Conservation (phyloP, 37 sponge, comb jelly and placozoan species). For the Geodia barretti region DNA sequence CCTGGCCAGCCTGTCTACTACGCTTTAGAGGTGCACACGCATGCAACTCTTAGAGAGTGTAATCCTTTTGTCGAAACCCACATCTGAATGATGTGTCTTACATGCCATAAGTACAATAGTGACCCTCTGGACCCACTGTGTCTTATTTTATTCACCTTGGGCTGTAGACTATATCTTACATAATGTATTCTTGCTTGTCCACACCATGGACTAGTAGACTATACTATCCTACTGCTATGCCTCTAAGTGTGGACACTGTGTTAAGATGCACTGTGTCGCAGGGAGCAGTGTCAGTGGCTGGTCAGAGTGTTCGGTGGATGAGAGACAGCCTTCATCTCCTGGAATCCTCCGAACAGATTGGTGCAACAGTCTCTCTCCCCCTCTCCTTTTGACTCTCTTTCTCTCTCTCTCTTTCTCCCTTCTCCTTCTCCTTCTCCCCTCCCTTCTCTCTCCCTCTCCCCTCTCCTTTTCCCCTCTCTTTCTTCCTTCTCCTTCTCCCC, state of each 20-base stretch:
- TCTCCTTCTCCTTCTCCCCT: neutral
- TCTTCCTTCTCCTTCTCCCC: neutral
- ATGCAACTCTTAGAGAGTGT: too few relatives aligned
- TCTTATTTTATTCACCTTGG: too few relatives aligned
- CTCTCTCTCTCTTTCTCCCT: neutral
- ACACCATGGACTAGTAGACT: too few relatives aligned
- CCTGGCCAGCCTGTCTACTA: constrained; percentile 53
- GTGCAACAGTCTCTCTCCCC: constrained; percentile 20
- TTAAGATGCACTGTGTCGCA: neutral
- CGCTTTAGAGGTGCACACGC: constrained; percentile 94
- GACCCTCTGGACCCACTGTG: too few relatives aligned
- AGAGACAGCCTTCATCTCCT: constrained; percentile 82
- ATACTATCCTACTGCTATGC: too few relatives aligned
- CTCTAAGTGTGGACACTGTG: too few relatives aligned
- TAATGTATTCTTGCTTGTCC: too few relatives aligned
- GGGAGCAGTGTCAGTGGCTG: constrained; percentile 96
- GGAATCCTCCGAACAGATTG: constrained; percentile 64
- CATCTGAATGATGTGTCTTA: too few relatives aligned
- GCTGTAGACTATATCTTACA: too few relatives aligned
- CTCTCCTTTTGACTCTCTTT: too few relatives aligned
- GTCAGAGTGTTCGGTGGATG: constrained; percentile 91
- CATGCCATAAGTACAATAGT: too few relatives aligned
- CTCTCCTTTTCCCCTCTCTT: neutral
- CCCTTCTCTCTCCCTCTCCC: neutral
- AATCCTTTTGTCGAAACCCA: too few relatives aligned